Base-by-base conservation (phyloP, 2,797 vertebrate species). In the Schizopygopsis malacanthus region DNA sequence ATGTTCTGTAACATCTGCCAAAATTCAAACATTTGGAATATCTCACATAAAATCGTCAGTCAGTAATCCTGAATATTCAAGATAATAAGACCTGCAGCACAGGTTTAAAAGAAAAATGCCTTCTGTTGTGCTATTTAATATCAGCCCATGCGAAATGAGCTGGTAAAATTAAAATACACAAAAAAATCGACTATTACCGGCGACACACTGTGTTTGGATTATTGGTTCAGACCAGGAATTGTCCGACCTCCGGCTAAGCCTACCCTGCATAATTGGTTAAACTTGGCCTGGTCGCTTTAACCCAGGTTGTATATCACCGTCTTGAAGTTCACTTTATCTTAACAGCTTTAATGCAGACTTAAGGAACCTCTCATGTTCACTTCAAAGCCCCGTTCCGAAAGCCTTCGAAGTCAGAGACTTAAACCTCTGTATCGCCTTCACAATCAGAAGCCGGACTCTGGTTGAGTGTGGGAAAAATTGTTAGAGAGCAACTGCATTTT, bases 211-310 rank as follows among this genome's bases (percentile, higher is more conserved):
- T 90, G 90, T 87, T 81, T 86, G 88, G 77, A 79, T 86, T 90
- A 88, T 87, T 91, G 81, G 76, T 79, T 77, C 77, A 81, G 25
- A 79, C 45, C 61, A 52, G 75, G 75, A 67, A 72, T 43, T 78
- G 86, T 87, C 88, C 86, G 85, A 87, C 81, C 85, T 80, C 63
- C 83, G 87, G 87, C 87, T 92, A 92, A 94, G 90, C 92, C 88
- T 81, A 90, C 93, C 85, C 75, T 94, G 91, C 92, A 93, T 95
- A 95, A 94, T 95, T 94, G 91, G 92, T 92, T 92, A 92, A 95
- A 92, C 92, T 92, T 80, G 85, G 92, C 93, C 92, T 92, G 89
- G 93, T 93, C 92, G 87, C 90, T 91, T 93, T 91, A 89, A 87
- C 83, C 73, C 89, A 93, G 94, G 94, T 93, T 93, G 91, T 94